Percentiles rank a stretch among this genome's conserved stretches.
Conservation (phyloP, 2,113 vertebrate genomes). For the Spea bombifrons region DNA sequence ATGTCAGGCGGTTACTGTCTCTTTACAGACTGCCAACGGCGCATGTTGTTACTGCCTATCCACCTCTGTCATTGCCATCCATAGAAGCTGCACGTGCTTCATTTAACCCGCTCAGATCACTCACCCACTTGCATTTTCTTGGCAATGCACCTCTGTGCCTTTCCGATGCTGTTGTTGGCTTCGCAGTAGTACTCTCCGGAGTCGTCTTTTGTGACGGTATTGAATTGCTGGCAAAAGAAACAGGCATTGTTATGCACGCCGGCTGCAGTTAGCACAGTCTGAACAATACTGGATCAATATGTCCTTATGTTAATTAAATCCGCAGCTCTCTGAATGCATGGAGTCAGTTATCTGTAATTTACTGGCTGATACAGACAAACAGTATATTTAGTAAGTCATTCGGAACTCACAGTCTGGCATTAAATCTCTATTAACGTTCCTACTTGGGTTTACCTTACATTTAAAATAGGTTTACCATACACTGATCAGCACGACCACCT, state of each 20-base stretch:
- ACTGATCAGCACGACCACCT: too few species aligned
- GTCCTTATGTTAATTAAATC: constrained; percentile 4
- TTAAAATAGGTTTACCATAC: too few species aligned
- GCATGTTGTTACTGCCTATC: too few species aligned
- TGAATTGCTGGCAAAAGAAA: constrained; percentile 72
- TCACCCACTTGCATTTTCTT: constrained; percentile 80
- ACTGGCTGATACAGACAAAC: background rate
- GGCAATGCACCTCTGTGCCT: constrained; percentile 75
- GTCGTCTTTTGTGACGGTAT: constrained; percentile 78
- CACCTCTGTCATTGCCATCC: too few species aligned
- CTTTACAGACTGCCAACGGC: too few species aligned
- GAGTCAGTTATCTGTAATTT: background rate
- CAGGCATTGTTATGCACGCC: background rate
- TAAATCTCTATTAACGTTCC: too few species aligned
- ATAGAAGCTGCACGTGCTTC: background rate
- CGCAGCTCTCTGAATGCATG: background rate
- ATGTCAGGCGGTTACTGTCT: background rate
- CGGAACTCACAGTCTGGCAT: too few species aligned
- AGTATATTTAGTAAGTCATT: too few species aligned
- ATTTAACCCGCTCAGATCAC: constrained; percentile 48
- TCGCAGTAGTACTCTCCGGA: constrained; percentile 87
- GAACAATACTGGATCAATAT: constrained; percentile 1
- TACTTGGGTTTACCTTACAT: too few species aligned
- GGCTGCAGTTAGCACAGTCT: background rate
- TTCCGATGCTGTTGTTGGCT: constrained; percentile 80